A percentile compares a stretch with the other conserved stretches of the same genome.
Evolutionary conservation across 2,797 vertebrate species (phyloP).

Genomic region (Anomalospiza imberbis): DNA sequence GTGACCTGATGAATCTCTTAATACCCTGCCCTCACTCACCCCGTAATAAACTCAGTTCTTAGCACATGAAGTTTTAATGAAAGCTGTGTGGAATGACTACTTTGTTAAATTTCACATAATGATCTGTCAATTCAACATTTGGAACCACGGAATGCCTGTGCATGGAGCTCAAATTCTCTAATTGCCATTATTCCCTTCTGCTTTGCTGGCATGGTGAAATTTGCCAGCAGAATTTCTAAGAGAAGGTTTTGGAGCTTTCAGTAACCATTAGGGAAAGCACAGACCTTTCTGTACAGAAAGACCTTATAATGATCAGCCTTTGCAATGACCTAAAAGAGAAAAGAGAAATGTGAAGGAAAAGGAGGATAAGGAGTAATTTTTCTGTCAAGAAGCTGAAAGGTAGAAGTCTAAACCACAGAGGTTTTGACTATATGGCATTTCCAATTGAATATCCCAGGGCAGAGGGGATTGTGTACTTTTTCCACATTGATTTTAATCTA

Average conservation of each 20-base stretch:
- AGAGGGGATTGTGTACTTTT: background rate
- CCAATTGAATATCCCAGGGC: background rate
- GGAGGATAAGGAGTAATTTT: background rate
- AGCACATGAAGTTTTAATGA: background rate
- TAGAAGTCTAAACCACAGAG: background rate
- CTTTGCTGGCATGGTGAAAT: background rate
- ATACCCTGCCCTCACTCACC: background rate
- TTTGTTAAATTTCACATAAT: background rate
- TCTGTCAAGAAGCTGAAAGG: background rate
- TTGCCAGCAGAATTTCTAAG: background rate
- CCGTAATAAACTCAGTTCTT: background rate
- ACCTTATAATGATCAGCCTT: background rate
- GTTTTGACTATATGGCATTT: background rate
- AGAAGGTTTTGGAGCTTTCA: background rate
- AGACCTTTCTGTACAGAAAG: background rate
- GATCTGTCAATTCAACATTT: background rate
- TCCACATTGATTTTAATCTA: background rate
- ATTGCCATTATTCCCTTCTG: background rate
- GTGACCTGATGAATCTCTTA: background rate
- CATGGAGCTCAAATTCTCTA: background rate
- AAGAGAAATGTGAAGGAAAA: background rate
- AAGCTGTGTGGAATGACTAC: background rate
- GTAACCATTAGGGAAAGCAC: background rate
- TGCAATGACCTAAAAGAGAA: background rate
- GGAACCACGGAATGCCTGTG: background rate